Percentiles rank a stretch among this genome's conserved stretches.
Conservation (phyloP, 2,113 vertebrate genomes). For the Dipodomys spectabilis region DNA sequence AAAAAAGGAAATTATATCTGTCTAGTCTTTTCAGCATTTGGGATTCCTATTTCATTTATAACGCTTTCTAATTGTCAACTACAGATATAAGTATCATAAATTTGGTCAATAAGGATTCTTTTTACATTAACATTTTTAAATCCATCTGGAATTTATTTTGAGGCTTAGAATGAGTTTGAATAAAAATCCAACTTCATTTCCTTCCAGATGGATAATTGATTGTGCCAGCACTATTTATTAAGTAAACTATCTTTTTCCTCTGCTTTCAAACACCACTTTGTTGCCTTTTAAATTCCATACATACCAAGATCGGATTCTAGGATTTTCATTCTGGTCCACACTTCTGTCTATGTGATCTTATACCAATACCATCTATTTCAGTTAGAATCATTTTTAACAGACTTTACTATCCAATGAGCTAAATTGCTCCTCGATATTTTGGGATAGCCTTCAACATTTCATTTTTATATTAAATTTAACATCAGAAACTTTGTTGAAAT, state of each 20-base stretch:
- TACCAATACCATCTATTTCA: not conserved
- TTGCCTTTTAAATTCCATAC: not conserved
- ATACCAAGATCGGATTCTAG: not conserved
- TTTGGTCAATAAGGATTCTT: conserved; percentile 53
- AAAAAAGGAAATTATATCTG: not conserved
- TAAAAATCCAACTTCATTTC: conserved; percentile 48
- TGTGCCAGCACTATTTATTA: conserved; percentile 40
- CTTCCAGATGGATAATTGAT: conserved; percentile 41
- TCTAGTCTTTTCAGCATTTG: conserved; percentile 46
- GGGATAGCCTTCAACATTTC: not conserved
- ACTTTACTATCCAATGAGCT: conserved; percentile 21
- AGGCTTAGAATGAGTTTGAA: not conserved
- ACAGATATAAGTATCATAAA: conserved; percentile 47
- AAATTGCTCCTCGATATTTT: not conserved
- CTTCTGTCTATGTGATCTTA: not conserved
- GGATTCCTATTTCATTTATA: conserved; percentile 47
- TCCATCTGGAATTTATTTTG: conserved; percentile 45
- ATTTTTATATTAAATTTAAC: conserved; percentile 31
- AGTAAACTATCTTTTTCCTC: not conserved
- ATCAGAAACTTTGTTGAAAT: not conserved
- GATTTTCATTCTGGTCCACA: not conserved
- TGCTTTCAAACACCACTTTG: conserved; percentile 22
- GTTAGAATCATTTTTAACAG: not conserved
- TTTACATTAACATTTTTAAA: conserved; percentile 50
- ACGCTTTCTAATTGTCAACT: conserved; percentile 39